Percentiles rank a stretch among this genome's conserved stretches.
These are phyloP conservation scores for Columba janthina DNA, from an alignment of 2,113 vertebrate genomes.

Conservation along the genomic window DNA sequence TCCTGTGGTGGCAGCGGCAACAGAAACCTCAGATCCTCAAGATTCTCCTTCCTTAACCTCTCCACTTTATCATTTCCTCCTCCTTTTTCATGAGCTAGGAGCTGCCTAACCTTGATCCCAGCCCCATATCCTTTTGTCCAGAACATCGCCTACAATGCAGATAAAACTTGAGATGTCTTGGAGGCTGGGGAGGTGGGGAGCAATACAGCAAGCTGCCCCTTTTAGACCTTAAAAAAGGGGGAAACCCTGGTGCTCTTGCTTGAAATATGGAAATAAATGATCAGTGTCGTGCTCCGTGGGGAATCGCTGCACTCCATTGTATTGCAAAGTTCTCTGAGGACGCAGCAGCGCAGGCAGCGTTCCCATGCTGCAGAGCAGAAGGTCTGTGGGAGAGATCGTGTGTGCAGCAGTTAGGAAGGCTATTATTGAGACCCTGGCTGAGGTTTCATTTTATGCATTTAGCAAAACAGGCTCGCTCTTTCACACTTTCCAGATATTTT, in stretches of 20 bases:
- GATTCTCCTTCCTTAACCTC: neutral
- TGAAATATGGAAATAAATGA: neutral
- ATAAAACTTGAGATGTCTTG: neutral
- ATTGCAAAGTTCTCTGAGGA: conserved; percentile 6
- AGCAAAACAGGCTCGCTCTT: conserved; percentile 55
- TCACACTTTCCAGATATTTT: conserved; percentile 72
- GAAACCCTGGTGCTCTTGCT: neutral
- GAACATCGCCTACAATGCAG: neutral
- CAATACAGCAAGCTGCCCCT: neutral
- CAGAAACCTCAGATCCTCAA: neutral
- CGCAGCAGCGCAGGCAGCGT: neutral
- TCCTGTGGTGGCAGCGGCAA: fast-evolving
- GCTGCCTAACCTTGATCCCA: neutral
- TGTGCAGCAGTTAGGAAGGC: conserved; percentile 22
- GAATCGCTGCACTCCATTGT: neutral
- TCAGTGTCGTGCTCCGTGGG: neutral
- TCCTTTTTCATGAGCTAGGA: neutral
- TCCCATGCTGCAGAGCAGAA: conserved; percentile 52
- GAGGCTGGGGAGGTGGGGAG: neutral
- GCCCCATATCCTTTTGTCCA: neutral
- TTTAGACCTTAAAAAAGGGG: neutral
- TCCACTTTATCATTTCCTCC: neutral
- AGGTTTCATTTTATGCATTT: conserved; percentile 56
- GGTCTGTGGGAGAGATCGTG: conserved; percentile 32
- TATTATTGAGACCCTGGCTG: conserved; percentile 26